Conservation (phyloP, 2,888 invertebrate genomes). For the Perizoma affinitatum region DNA sequence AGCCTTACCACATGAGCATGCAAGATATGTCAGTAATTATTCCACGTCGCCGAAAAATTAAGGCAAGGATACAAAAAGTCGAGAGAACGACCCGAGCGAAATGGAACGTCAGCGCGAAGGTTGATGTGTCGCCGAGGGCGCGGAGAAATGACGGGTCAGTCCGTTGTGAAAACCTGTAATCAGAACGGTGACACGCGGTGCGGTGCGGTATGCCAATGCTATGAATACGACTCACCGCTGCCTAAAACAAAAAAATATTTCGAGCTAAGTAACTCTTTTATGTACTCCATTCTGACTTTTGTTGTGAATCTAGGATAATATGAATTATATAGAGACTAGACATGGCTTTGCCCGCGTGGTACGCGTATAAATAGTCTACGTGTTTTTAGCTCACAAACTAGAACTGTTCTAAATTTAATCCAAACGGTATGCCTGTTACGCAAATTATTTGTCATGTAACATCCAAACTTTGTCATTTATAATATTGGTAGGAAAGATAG, state of each 20-base stretch:
- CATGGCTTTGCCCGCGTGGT: no score
- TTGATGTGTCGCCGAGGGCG: conserved; percentile 64
- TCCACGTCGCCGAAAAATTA: conserved; percentile 75
- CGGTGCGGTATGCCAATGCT: neutral
- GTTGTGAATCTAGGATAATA: no score
- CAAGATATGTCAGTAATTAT: conserved; percentile 70
- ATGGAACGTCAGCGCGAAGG: conserved; percentile 67
- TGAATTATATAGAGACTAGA: no score
- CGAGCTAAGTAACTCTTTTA: neutral
- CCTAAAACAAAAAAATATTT: neutral
- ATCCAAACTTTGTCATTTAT: no score
- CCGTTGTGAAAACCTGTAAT: conserved; percentile 63
- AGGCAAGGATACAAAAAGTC: conserved; percentile 70
- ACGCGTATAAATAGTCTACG: no score
- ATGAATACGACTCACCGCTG: no score
- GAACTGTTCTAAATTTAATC: no score
- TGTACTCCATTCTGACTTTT: no score
- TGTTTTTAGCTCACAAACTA: no score
- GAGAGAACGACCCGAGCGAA: conserved; percentile 63
- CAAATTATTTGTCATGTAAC: no score
- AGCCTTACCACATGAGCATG: conserved; percentile 60
- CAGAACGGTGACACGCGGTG: conserved; percentile 14
- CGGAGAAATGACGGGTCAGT: conserved; percentile 63
- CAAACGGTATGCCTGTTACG: no score
- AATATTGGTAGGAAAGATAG: no score